phyloP scores from a whole-genome alignment of 2,888 invertebrate genomes.

The Eledone cirrhosa region DNA sequence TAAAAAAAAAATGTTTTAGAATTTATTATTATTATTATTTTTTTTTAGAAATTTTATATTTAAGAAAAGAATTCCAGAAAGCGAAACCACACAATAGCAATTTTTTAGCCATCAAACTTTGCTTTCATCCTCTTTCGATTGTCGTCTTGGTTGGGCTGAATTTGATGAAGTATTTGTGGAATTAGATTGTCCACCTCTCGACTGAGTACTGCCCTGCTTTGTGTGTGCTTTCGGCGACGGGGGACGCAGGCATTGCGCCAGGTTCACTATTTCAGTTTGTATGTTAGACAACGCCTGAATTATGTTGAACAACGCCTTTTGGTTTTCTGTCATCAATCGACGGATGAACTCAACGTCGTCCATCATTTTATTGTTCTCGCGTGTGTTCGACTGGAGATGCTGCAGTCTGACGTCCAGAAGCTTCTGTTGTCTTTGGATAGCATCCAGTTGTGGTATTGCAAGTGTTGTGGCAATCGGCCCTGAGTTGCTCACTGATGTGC shows the following conservation, averaged over 20 bases:
- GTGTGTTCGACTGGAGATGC: constrained; percentile 64
- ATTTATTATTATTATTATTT: no score
- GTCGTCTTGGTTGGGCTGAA: constrained; percentile 22
- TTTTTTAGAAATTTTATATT: no score
- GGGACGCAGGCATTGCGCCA: constrained; percentile 57
- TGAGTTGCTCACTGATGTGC: constrained; percentile 50
- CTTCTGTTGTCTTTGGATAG: constrained; percentile 64
- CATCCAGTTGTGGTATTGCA: constrained; percentile 65
- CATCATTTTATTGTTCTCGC: constrained; percentile 62
- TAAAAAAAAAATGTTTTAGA: no score
- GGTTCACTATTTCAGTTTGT: constrained; percentile 62
- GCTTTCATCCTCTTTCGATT: constrained; percentile 30
- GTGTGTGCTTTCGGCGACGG: constrained; percentile 40
- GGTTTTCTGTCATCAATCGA: constrained; percentile 65
- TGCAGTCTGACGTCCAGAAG: constrained; percentile 65
- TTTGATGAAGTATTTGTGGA: constrained; percentile 12
- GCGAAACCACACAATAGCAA: no score
- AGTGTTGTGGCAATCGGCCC: constrained; percentile 62
- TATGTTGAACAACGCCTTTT: constrained; percentile 65
- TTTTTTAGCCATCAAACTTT: constrained; percentile 22
- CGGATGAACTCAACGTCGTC: constrained; percentile 66
- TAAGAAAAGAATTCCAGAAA: no score
- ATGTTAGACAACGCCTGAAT: constrained; percentile 65
- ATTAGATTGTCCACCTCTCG: constrained; percentile 11
- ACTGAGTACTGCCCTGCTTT: constrained; percentile 32